Percentiles rank a stretch among this genome's conserved stretches.
phyloP scores from a whole-genome alignment of 1,140 invertebrate genomes.

The Caerostris darwini region DNA sequence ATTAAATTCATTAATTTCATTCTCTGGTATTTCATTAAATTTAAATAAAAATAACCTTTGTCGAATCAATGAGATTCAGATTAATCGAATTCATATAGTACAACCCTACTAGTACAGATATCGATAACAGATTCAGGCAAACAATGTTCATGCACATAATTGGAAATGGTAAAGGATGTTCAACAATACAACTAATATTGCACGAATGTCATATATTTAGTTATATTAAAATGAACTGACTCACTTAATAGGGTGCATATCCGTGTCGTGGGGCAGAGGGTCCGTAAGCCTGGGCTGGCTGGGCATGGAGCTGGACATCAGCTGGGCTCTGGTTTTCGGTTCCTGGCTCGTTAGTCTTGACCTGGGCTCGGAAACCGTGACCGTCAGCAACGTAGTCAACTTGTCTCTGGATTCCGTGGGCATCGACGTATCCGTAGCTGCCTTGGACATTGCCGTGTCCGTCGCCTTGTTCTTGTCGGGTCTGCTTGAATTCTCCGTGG shows the following conservation, averaged over 20 bases:
- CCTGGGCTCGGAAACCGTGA: slow-evolving; percentile 78
- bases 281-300: slow-evolving; percentile 39
- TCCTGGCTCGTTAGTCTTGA: slow-evolving; percentile 79
- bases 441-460: slow-evolving; percentile 76
- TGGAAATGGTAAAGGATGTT: too few relatives aligned
- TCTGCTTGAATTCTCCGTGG: slow-evolving; percentile 71
- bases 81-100: too few relatives aligned
- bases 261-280: slow-evolving; percentile 39
- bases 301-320: slow-evolving; percentile 70
- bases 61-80: too few relatives aligned
- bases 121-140: too few relatives aligned
- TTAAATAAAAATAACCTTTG: too few relatives aligned
- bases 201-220: too few relatives aligned
- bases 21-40: too few relatives aligned
- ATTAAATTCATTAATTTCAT: too few relatives aligned
- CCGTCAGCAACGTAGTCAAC: slow-evolving; percentile 78
- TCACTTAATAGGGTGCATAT: slow-evolving; percentile 39
- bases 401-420: slow-evolving; percentile 76
- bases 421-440: slow-evolving; percentile 74
- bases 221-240: not conserved
- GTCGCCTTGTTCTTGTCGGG: slow-evolving; percentile 72
- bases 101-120: too few relatives aligned
- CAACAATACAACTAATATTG: too few relatives aligned
- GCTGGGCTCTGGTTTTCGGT: slow-evolving; percentile 75
- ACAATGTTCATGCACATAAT: too few relatives aligned